Base-by-base conservation (phyloP, 2,888 invertebrate species). In the Glyphotaelius pellucidus region DNA sequence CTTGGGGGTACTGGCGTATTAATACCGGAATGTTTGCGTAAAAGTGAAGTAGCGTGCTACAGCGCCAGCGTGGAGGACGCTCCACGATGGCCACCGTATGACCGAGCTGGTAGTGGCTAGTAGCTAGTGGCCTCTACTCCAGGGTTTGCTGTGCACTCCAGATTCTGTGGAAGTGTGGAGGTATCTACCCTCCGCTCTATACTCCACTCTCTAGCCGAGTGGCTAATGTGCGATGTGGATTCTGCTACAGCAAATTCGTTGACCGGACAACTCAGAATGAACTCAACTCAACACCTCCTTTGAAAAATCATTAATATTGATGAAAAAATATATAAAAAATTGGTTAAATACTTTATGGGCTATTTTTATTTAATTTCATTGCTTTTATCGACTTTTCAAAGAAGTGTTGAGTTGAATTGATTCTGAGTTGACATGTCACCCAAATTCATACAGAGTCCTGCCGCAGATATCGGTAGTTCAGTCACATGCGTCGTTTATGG, bases 101-200 rank as follows among this genome's bases (percentile, higher is more conserved):
- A 83, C 25, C 83, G 83, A 86, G 86, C 47, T 42, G 42, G 30
- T 47, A 52, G 42, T 47, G 86, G 42, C 47, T 30, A 7, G 19
- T 67, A 30, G 86, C 47, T 47, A 9, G 25, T 67, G 47, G 86
- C 86, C 52, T 15, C 19, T 67, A 67, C 47, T 12, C 86, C 86
- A n/a, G 86, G 86, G 86, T 86, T 86, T 86, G 47, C 47, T 30
- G 38, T 42, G 42, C 86, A 86, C 86, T 86, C 52, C 86, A 86
- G 86, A 67, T 7, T 9, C 67, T 67, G 52, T 15, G 3, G 3
- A 19, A 52, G 15, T 19, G 67, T 25, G 67, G 67, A 67, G 25
- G 67, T 67, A 67, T 7, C 67, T 67, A 67, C 19, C 25, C 67
- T 9, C 25, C 9, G 1, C 52, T 35, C 14, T 35, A 19, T 31